phyloP scores from a whole-genome alignment of 2,113 vertebrate species.

The Myiopsitta monachus region DNA sequence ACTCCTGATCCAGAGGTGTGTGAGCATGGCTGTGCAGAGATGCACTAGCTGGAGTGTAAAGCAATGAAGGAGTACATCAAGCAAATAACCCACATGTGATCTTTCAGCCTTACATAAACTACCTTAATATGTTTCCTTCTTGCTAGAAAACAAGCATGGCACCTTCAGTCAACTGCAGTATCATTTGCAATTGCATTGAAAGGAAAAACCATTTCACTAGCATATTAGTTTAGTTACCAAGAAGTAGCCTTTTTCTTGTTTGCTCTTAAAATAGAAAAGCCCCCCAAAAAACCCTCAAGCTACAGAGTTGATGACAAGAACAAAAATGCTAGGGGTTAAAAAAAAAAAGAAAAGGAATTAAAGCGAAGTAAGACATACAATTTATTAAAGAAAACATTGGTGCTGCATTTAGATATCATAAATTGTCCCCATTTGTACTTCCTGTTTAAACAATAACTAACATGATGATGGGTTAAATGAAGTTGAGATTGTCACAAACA shows the following conservation, averaged over 20 bases:
- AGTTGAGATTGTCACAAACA: conserved; percentile 64
- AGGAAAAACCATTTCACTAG: background rate
- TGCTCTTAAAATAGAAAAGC: background rate
- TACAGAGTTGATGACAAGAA: conserved; percentile 8
- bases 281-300: background rate
- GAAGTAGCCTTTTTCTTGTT: background rate
- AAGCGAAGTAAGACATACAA: conserved; percentile 10
- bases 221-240: background rate
- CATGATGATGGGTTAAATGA: conserved; percentile 62
- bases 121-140: background rate
- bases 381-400: conserved; percentile 45
- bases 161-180: background rate
- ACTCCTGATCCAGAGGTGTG: background rate
- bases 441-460: conserved; percentile 66
- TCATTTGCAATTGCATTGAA: background rate
- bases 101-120: background rate
- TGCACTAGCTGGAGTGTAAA: background rate
- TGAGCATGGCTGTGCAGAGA: background rate
- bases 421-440: conserved; percentile 57
- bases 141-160: background rate
- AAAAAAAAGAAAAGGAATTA: background rate
- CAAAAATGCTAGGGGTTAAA: background rate
- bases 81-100: fast-evolving
- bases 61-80: background rate
- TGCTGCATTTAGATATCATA: conserved; percentile 42